A percentile compares a stretch with the other conserved stretches of the same genome.
These are phyloP conservation scores for Leiothrix lutea DNA, from an alignment of 2,113 vertebrate genomes.

Conservation along the genomic window DNA sequence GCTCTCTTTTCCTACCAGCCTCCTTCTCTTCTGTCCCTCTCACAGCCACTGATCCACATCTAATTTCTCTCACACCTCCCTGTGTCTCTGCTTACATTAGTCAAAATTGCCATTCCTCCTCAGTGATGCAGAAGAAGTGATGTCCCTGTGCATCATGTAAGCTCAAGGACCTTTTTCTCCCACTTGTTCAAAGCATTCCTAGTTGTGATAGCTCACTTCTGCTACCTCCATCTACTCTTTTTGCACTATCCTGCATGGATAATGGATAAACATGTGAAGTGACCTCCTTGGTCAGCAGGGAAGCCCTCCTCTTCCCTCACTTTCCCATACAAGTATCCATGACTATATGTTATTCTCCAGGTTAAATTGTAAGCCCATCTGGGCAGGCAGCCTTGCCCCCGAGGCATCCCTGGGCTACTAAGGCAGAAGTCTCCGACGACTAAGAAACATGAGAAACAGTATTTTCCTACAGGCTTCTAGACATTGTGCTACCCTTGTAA, in stretches of 20 bases:
- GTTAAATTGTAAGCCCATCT: not conserved
- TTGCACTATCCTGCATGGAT: not conserved
- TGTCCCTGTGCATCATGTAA: not conserved
- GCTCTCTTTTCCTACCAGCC: not conserved
- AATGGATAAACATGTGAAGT: not conserved
- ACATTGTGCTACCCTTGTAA: not conserved
- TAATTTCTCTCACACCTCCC: not conserved
- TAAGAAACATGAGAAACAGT: not conserved
- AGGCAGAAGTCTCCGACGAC: not conserved
- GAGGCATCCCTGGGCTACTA: not conserved
- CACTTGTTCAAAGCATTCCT: not conserved
- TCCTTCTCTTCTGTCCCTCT: not conserved
- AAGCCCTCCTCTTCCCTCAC: not conserved
- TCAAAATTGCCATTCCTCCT: not conserved
- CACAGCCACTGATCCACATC: rapidly evolving
- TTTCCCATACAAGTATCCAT: not conserved
- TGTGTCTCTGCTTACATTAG: not conserved
- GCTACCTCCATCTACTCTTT: not conserved
- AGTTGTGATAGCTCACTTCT: not conserved
- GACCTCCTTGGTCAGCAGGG: not conserved
- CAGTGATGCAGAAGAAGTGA: not conserved
- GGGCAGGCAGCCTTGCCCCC: not conserved
- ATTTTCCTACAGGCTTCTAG: not conserved
- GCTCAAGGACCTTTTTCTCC: not conserved
- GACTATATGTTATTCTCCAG: not conserved